Evolutionary conservation across 2,888 invertebrate genomes (phyloP).

Genomic region (Entomobrya proxima): DNA sequence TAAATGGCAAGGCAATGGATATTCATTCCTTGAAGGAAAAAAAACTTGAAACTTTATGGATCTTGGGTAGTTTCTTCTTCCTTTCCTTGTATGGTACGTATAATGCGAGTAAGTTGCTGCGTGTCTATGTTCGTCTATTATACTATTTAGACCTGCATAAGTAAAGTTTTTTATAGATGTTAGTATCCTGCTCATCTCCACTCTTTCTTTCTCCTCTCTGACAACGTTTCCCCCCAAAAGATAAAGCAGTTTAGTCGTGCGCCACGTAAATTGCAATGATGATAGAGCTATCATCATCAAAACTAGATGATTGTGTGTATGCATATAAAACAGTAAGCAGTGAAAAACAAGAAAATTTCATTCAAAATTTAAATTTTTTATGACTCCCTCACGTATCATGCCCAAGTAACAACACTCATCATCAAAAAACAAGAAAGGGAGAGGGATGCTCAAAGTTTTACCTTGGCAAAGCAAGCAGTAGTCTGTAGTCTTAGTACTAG

Average conservation of each 20-base stretch:
- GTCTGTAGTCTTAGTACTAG: not conserved
- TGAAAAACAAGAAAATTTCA: slow-evolving; percentile 49
- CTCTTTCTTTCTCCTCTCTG: not conserved
- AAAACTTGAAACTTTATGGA: too few species aligned
- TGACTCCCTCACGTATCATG: slow-evolving; percentile 61
- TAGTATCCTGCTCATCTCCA: slow-evolving; percentile 3
- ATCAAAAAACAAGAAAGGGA: slow-evolving; percentile 30
- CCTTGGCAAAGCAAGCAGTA: not conserved
- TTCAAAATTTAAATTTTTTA: slow-evolving; percentile 67
- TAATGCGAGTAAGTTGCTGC: not conserved
- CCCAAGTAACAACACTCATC: slow-evolving; percentile 49
- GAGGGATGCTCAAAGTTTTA: not conserved
- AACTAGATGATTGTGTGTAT: slow-evolving; percentile 50
- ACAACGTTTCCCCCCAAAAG: not conserved
- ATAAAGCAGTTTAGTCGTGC: slow-evolving; percentile 44
- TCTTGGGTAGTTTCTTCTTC: too few species aligned
- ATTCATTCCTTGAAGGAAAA: not conserved
- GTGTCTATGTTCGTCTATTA: slow-evolving; percentile 13
- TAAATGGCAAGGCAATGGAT: not conserved
- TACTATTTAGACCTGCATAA: not conserved
- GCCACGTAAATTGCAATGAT: slow-evolving; percentile 40
- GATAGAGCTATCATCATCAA: slow-evolving; percentile 58
- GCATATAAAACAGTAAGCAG: slow-evolving; percentile 32
- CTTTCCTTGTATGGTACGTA: too few species aligned
- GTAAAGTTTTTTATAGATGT: slow-evolving; percentile 34